Evolutionary conservation across 2,888 invertebrate genomes (phyloP).

Genomic region (Sericinus montela): DNA sequence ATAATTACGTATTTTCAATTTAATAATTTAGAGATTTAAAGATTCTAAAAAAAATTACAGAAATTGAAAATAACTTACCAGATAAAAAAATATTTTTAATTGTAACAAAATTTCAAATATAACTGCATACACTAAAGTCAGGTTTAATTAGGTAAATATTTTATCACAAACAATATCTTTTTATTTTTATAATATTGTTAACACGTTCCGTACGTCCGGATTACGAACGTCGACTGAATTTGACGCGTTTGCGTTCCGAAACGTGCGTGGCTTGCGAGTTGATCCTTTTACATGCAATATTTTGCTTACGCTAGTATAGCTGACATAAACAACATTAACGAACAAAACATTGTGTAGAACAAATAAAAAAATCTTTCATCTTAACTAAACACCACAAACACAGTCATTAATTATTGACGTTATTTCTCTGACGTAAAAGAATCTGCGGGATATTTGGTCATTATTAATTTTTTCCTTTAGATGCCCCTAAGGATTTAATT

Average conservation of each 20-base stretch:
- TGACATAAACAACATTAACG: no score
- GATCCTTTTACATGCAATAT: not conserved
- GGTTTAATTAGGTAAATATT: not conserved
- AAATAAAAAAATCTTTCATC: no score
- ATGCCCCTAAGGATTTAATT: no score
- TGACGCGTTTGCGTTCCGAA: not conserved
- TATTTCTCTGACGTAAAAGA: no score
- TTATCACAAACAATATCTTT: constrained; percentile 1
- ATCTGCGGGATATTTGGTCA: no score
- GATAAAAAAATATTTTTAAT: not conserved
- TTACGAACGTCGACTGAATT: constrained; percentile 10
- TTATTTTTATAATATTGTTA: constrained; percentile 1
- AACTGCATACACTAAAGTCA: constrained; percentile 2
- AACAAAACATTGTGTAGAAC: no score
- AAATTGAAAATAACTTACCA: constrained; percentile 1
- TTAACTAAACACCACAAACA: no score
- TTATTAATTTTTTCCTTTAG: no score
- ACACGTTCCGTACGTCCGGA: constrained; percentile 1
- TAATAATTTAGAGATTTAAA: no score
- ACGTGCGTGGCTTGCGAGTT: not conserved
- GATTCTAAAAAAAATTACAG: no score
- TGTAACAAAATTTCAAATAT: not conserved
- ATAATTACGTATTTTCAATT: no score
- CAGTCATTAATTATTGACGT: no score
- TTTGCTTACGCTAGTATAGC: constrained; percentile 5